These are phyloP conservation scores for Cancer borealis DNA, from an alignment of 2,888 invertebrate species.

Conservation along the genomic window DNA sequence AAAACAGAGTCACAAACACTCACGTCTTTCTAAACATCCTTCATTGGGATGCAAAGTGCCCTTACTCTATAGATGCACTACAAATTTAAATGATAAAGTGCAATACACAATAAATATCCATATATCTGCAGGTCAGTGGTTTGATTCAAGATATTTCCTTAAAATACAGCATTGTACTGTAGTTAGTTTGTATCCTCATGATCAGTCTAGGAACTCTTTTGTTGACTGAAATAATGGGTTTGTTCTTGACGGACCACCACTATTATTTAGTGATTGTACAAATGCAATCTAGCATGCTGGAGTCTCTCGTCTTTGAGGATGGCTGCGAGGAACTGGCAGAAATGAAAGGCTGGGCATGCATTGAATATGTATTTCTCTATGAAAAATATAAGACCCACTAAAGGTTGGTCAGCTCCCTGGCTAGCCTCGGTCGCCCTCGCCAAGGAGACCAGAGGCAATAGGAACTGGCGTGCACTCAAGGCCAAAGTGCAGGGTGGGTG, in stretches of 20 bases:
- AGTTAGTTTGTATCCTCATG: too few relatives aligned
- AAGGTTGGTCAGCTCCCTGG: constrained; percentile 43
- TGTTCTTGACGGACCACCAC: neutral
- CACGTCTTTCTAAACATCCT: too few relatives aligned
- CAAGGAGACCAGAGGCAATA: constrained; percentile 29
- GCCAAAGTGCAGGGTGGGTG: constrained; percentile 24
- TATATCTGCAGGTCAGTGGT: too few relatives aligned
- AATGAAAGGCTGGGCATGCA: constrained; percentile 22
- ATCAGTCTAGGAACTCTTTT: too few relatives aligned
- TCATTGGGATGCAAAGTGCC: too few relatives aligned
- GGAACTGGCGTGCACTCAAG: constrained; percentile 35
- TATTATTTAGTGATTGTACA: neutral
- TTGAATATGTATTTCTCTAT: constrained; percentile 68
- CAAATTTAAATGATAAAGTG: too few relatives aligned
- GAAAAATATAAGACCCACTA: constrained; percentile 64
- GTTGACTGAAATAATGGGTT: neutral
- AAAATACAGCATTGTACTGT: too few relatives aligned
- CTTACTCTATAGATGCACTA: too few relatives aligned
- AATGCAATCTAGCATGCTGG: neutral
- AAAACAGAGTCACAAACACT: too few relatives aligned
- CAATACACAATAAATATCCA: too few relatives aligned
- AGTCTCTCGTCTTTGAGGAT: neutral
- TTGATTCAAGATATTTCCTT: too few relatives aligned
- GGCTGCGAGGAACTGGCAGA: neutral
- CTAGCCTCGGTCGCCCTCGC: neutral